phyloP scores from a whole-genome alignment of 2,113 vertebrate genomes.

The Carettochelys insculpta region DNA sequence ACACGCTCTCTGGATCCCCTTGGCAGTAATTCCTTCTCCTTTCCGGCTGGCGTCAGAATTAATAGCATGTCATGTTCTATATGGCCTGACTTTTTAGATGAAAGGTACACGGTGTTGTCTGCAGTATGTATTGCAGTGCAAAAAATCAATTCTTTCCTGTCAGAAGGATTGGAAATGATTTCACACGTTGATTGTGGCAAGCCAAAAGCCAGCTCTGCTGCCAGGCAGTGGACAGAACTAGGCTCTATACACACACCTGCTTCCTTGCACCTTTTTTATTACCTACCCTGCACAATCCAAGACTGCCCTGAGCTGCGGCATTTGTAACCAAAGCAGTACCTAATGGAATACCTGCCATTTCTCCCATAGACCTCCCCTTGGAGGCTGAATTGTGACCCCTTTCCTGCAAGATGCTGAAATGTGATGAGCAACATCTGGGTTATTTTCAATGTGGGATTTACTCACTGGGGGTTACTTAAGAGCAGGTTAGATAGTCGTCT shows the following conservation, averaged over 20 bases:
- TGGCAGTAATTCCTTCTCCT: constrained; percentile 57
- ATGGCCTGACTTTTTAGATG: constrained; percentile 64
- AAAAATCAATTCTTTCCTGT: constrained; percentile 62
- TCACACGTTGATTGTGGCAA: not conserved
- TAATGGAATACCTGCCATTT: not conserved
- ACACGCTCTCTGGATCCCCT: constrained; percentile 36
- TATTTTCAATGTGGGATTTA: not conserved
- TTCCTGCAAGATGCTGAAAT: not conserved
- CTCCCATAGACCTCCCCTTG: not conserved
- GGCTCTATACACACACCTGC: not conserved
- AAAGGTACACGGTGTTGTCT: constrained; percentile 64
- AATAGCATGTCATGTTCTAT: constrained; percentile 60
- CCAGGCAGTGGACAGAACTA: not conserved
- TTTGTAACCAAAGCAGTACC: not conserved
- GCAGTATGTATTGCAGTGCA: constrained; percentile 35
- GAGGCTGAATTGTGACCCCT: not conserved
- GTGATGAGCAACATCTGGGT: not conserved
- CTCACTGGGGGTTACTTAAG: no score
- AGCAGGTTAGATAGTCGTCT: no score
- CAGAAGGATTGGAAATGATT: constrained; percentile 32
- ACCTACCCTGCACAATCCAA: not conserved
- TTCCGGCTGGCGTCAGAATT: constrained; percentile 64
- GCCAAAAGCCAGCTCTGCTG: not conserved
- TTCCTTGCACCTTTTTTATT: not conserved
- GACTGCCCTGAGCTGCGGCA: not conserved